Evolutionary conservation across 2,888 invertebrate species (phyloP).

Genomic region (Aphidoletes aphidimyza): DNA sequence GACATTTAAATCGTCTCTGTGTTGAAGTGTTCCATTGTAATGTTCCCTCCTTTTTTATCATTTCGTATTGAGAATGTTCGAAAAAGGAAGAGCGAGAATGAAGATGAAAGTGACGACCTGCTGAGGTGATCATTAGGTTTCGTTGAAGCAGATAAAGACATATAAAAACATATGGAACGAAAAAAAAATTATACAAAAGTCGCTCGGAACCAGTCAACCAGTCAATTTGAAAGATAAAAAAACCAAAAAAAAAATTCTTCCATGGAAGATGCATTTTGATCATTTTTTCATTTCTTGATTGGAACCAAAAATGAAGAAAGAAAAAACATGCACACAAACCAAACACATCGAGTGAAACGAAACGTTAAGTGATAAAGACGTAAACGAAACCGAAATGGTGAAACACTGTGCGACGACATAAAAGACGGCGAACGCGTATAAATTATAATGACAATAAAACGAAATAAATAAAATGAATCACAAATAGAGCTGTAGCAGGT

Average conservation of each 20-base stretch:
- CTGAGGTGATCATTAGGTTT: conserved; percentile 18
- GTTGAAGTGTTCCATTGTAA: neutral
- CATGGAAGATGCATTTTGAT: neutral
- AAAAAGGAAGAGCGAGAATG: neutral
- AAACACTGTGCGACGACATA: conserved; percentile 1
- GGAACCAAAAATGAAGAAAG: neutral
- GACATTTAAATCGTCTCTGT: conserved; percentile 9
- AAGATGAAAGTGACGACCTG: conserved; percentile 15
- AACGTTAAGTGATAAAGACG: neutral
- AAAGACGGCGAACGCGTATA: conserved; percentile 34
- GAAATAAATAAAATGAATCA: conserved; percentile 41
- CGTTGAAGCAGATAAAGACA: neutral
- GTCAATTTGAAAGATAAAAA: conserved; percentile 15
- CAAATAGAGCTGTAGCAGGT: conserved; percentile 48
- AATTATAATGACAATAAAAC: conserved; percentile 44
- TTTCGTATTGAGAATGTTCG: too few species aligned
- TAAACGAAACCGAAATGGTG: conserved; percentile 9
- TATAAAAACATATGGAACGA: neutral
- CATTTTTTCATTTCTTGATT: neutral
- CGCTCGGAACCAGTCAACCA: neutral
- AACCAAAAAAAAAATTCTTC: too few species aligned
- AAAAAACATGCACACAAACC: neutral
- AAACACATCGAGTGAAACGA: neutral
- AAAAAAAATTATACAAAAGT: too few species aligned
- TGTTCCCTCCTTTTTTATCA: conserved; percentile 11